Evolutionary conservation across 2,797 vertebrate genomes (phyloP), one percentile per base, ranked within the genome.

Genomic region (Sylvilagus floridanus): DNA sequence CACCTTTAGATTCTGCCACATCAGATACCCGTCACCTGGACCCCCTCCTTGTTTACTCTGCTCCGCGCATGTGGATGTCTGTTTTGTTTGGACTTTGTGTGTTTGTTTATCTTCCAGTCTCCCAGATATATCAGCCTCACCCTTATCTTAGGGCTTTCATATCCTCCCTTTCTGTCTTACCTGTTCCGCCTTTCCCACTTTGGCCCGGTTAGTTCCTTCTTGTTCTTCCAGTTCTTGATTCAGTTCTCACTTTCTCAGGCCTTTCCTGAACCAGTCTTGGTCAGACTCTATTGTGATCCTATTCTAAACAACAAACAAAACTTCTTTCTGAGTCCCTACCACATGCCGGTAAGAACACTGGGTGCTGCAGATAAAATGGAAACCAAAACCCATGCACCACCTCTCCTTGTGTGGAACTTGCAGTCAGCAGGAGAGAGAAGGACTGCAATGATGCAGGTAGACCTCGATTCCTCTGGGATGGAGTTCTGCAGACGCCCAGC

Each of bases 1-100:
- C 10, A n/a, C 16, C 57, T 63, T 30, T 3, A 3, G 47, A 12
- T 69, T 22, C 9, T 65, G 17, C 19, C 12, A 47, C 1, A 5
- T 24, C 35, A n/a, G 69, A n/a, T 65, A 2, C 9, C 47, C 3
- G 0, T 37, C 5, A 0, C 28, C 21, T 12, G 24, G 9, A 0
- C 1, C 17, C 52, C 9, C 4, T 2, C 21, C 81, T 11, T 22
- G 4, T 21, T 54, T 8, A 3, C 10, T 14, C 14, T 3, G 5
- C 13, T 57, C 9, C 30, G 22, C 21, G 0, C 0, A 11, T 47
- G 1, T 14, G 13, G 54, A 11, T n/a, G 35, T 69, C 32, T 62
- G 30, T 62, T 78, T 7, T 32, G 54, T 72, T 75, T 68, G 28
- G 2, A 14, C 60, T 50, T 14, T 1, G 26, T 10, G 16, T 52